Percentiles rank a stretch among this genome's conserved stretches.
Conservation (phyloP, 2,888 invertebrate species). For the Morinoia aosen region DNA sequence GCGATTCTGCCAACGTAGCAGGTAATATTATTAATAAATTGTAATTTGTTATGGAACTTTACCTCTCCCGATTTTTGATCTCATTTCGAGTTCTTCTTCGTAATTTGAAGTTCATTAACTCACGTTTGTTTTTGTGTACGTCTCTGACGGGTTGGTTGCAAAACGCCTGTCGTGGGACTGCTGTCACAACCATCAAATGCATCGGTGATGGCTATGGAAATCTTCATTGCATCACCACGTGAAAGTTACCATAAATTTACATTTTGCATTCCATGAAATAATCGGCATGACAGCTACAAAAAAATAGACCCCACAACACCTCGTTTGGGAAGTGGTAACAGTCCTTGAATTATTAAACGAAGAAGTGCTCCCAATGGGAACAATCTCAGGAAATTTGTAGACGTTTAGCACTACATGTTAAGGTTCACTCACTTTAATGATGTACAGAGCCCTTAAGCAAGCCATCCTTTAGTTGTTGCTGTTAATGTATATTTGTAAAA, state of each 20-base stretch:
- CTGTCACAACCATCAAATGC: background rate
- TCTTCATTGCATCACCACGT: background rate
- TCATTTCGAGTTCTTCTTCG: background rate
- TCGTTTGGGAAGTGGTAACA: background rate
- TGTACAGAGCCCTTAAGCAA: conserved; percentile 53
- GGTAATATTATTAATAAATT: conserved; percentile 8
- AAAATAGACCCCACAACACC: background rate
- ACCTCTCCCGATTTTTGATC: background rate
- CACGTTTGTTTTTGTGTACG: background rate
- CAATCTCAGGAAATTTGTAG: background rate
- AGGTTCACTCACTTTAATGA: conserved; percentile 19
- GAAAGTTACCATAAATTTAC: background rate
- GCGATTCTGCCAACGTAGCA: background rate
- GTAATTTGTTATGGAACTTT: conserved; percentile 20
- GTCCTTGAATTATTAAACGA: background rate
- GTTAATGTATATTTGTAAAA: conserved; percentile 20
- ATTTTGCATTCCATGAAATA: background rate
- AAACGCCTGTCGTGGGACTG: background rate
- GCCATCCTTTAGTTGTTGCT: conserved; percentile 45
- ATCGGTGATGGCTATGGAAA: background rate
- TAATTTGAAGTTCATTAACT: background rate
- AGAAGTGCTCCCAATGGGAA: background rate
- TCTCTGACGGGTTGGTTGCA: background rate
- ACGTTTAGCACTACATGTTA: background rate
- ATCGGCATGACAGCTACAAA: background rate